Conservation (phyloP, 2,113 vertebrate species). For the Zosterops lateralis region DNA sequence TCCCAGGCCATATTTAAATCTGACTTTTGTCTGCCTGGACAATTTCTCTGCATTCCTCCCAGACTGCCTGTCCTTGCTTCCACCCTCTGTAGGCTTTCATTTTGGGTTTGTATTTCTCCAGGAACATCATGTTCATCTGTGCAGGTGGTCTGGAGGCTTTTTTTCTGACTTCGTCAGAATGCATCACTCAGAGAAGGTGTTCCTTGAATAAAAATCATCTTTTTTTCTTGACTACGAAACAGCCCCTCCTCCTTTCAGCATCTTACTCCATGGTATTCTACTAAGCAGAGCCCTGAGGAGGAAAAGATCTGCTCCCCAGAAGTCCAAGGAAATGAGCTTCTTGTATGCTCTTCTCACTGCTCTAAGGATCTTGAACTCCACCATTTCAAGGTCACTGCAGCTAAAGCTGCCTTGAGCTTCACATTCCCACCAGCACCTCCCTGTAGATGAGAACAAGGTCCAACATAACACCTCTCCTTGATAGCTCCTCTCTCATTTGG, state of each 20-base stretch:
- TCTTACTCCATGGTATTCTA: background rate
- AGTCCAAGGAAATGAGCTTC: background rate
- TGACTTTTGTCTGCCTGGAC: background rate
- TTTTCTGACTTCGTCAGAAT: background rate
- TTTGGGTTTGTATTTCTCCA: background rate
- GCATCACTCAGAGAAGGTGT: background rate
- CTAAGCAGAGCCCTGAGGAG: background rate
- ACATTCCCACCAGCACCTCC: background rate
- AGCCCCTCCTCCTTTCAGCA: background rate
- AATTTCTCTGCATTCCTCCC: background rate
- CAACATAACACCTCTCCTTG: background rate
- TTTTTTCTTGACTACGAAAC: background rate
- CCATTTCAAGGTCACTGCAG: background rate
- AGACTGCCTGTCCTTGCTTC: background rate
- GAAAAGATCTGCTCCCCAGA: background rate
- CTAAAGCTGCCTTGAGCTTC: background rate
- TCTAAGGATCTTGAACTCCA: background rate
- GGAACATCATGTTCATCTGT: background rate
- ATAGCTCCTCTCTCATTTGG: background rate
- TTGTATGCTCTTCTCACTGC: background rate
- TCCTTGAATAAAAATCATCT: background rate
- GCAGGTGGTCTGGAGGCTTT: background rate
- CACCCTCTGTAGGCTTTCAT: background rate
- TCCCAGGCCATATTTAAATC: background rate
- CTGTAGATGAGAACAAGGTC: background rate